Evolutionary conservation across 2,797 vertebrate species (phyloP).

Genomic region (Erethizon dorsatum): DNA sequence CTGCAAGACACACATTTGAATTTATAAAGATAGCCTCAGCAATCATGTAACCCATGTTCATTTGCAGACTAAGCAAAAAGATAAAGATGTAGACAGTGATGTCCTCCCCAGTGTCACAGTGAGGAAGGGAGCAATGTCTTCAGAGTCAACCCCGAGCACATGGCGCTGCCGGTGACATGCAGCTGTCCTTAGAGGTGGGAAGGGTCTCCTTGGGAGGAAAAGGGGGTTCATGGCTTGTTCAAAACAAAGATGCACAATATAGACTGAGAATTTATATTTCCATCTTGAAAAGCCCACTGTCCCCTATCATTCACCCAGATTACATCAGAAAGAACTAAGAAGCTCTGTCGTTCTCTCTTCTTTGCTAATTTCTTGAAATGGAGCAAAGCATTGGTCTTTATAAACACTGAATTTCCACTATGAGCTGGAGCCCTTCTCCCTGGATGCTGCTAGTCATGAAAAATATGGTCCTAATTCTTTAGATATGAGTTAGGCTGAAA

Average conservation of each 20-base stretch:
- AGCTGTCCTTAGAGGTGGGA: background rate
- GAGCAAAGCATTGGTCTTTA: background rate
- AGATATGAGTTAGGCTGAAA: slow-evolving; percentile 31
- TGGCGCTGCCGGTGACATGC: background rate
- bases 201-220: background rate
- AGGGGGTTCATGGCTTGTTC: background rate
- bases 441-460: background rate
- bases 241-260: background rate
- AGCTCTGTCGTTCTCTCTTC: background rate
- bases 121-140: background rate
- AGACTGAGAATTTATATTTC: background rate
- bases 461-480: background rate
- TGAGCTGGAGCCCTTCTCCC: background rate
- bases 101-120: too few species aligned
- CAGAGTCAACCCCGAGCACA: background rate
- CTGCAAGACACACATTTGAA: background rate
- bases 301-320: background rate
- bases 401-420: background rate
- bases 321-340: background rate
- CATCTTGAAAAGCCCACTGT: background rate
- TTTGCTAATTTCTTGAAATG: slow-evolving; percentile 49
- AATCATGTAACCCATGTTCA: background rate
- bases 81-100: background rate
- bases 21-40: background rate
- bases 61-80: background rate